These are phyloP conservation scores for Sakesphorus luctuosus DNA, from an alignment of 2,113 vertebrate species.

Conservation along the genomic window DNA sequence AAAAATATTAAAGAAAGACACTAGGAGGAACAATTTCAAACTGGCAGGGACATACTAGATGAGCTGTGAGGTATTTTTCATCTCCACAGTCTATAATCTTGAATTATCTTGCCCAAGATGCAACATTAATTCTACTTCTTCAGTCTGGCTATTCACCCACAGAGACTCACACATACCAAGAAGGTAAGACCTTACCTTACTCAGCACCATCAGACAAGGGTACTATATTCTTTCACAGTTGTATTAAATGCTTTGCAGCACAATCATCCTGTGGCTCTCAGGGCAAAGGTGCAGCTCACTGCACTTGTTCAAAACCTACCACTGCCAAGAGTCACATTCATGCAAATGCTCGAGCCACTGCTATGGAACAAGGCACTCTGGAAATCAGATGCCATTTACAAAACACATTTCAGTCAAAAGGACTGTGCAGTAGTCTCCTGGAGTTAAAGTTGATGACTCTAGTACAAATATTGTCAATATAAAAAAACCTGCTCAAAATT, in stretches of 20 bases:
- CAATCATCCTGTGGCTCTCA: background rate
- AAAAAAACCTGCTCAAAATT: background rate
- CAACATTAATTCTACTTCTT: background rate
- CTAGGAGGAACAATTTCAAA: background rate
- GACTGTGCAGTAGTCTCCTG: background rate
- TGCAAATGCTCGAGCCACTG: background rate
- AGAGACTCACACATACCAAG: background rate
- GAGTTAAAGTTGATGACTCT: slow-evolving; percentile 41
- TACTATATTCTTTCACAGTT: background rate
- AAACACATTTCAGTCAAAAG: slow-evolving; percentile 44
- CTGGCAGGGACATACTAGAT: background rate
- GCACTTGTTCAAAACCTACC: background rate
- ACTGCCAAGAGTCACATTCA: background rate
- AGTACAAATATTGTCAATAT: background rate
- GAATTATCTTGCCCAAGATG: background rate
- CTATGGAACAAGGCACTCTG: background rate
- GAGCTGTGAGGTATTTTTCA: background rate
- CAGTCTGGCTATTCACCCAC: background rate
- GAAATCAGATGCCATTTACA: slow-evolving; percentile 7
- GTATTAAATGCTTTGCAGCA: background rate
- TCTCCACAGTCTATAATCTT: background rate
- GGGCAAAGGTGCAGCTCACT: background rate
- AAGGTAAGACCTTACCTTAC: background rate
- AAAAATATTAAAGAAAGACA: background rate
- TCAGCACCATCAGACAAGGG: background rate